Evolutionary conservation across 2,797 vertebrate species (phyloP), one percentile per base, ranked within the genome.

Genomic region (Microtus obscurus): DNA sequence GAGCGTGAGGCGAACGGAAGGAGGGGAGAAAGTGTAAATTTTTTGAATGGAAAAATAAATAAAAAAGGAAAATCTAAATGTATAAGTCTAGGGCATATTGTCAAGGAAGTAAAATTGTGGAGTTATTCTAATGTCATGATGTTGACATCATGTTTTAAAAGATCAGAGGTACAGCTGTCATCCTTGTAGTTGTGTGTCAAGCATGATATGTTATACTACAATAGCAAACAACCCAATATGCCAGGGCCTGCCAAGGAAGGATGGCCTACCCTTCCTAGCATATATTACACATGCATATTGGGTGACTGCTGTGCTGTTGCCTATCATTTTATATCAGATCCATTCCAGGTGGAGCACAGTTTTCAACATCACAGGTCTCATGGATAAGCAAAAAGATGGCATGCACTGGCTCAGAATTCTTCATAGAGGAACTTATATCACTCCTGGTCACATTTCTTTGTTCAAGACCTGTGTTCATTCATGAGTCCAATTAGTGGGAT

Each of bases 101-200:
- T 88, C 56, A 85, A 81, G 14, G 27, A 80, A 34, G 25, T 91
- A 82, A 74, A 10, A 43, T 0, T 82, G 86, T 71, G 19, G 17
- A 17, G 7, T 21, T 71, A 71, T 37, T 69, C 6, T n/a, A 69
- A 69, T 65, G 27, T 40, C 61, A 56, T 78, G 3, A n/a, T 5
- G 6, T 73, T 65, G 59, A 13, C 87, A 85, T 87, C 6, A 37
- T 17, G 82, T 73, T 87, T 77, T 79, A 73, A 73, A 95, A 92
- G 80, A 14, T 23, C 14, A 59, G 5, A 12, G 43, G 6, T n/a
- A 51, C 6, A 80, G 67, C 2, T 29, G 45, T 53, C 1, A 17
- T 4, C 37, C n/a, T 5, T 29, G 65, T 25, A 29, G 13, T 40
- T n/a, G 40, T 48, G 11, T 81, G 31, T 92, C 19, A 61, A 4